A percentile compares a stretch with the other conserved stretches of the same genome.
These are phyloP conservation scores for Pelochelys cantorii DNA, from an alignment of 2,797 vertebrate species.

Conservation along the genomic window DNA sequence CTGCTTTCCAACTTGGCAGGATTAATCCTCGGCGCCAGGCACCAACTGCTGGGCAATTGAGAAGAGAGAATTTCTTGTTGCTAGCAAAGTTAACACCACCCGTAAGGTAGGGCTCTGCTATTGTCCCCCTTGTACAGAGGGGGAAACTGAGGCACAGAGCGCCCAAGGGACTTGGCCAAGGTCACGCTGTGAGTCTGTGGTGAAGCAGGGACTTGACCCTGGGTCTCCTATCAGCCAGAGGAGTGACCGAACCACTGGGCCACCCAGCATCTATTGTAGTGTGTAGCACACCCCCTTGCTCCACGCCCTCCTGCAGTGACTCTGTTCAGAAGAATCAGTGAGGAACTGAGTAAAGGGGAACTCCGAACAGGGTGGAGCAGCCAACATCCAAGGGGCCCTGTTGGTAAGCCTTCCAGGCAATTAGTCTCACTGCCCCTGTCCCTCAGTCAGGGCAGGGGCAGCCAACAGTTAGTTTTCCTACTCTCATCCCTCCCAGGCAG, in stretches of 20 bases:
- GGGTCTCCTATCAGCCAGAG: not conserved
- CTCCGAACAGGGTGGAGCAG: too few relatives aligned
- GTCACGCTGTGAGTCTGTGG: not conserved
- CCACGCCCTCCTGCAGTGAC: too few relatives aligned
- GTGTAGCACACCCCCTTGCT: too few relatives aligned
- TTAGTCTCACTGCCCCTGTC: too few relatives aligned
- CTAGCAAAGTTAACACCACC: not conserved
- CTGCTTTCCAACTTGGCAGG: not conserved
- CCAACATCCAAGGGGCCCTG: too few relatives aligned
- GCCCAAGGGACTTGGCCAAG: not conserved
- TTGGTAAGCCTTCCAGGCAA: too few relatives aligned
- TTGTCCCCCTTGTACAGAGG: not conserved
- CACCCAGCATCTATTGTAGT: not conserved
- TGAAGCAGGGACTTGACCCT: not conserved
- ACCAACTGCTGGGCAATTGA: not conserved
- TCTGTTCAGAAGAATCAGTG: too few relatives aligned
- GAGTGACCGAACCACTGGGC: not conserved
- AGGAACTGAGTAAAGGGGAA: too few relatives aligned
- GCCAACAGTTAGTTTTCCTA: too few relatives aligned
- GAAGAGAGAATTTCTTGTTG: not conserved
- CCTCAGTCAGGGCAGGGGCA: too few relatives aligned
- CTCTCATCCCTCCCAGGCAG: too few relatives aligned
- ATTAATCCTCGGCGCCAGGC: not conserved
- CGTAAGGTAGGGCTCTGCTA: not conserved
- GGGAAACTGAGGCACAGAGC: not conserved